Base-by-base conservation (phyloP, 2,888 invertebrate genomes). In the Nasonia oneida region DNA sequence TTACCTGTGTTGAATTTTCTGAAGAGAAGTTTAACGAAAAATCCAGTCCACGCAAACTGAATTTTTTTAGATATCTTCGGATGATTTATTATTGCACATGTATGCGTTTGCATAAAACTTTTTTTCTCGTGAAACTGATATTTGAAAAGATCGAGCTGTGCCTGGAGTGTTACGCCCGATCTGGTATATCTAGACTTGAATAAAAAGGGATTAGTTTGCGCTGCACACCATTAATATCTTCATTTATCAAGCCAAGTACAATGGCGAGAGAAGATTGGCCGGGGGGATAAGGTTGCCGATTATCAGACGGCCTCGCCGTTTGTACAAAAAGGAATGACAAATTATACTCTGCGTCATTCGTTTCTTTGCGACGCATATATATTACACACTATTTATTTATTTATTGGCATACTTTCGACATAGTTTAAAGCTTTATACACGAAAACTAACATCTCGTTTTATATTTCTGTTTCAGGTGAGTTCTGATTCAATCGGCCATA, bases 211-310 rank as follows among this genome's bases (percentile, higher is more conserved):
- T 33, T 37, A 33, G 76, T 39, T 57, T 37, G 61, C 8, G 37
- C 42, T 15, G 37, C 42, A 33, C 53, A 29, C 75, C 50, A 76
- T 76, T 76, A 61, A 57, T 57, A 57, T 76, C 37, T 57, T 76
- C 76, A 76, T 76, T 76, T 76, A 57, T 75, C 75, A 76, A 76
- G 53, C 37, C 33, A 15, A n/a, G 57, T n/a, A 73, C 39, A 73
- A 73, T n/a, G 39, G 71, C 37, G 6, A 71, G 8, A 61, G 61
- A 23, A 61, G 61, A 61, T 61, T 61, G n/a, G 29, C 64, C 29
- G n/a, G 3, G 53, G 53, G 12, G 64, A 64, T 64, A 64, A 64
- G 64, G 12, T 29, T 29, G 6, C 29, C 64, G 29, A 64, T 64
- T n/a, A 29, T 64, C 64, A 61, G 23, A 64, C 64, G 14, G 64